phyloP scores from a whole-genome alignment of 2,113 vertebrate species.

The Eonycteris spelaea region DNA sequence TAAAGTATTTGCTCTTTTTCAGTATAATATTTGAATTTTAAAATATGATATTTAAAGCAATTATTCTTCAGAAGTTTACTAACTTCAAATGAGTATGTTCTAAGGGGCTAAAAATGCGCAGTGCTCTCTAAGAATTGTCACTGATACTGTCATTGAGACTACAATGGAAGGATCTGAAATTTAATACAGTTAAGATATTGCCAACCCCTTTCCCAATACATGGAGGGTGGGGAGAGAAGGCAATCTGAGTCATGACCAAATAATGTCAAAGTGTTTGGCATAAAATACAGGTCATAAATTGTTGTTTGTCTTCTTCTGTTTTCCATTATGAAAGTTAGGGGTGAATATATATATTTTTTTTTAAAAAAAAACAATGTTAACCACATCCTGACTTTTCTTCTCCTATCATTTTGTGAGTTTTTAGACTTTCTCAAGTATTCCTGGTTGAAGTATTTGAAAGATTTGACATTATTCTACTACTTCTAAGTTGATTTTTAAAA shows the following conservation, averaged over 20 bases:
- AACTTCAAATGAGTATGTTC: slow-evolving; percentile 50
- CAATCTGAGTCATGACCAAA: background rate
- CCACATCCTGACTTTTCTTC: background rate
- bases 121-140: background rate
- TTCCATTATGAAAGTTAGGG: background rate
- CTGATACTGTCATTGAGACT: background rate
- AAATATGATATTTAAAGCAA: slow-evolving; percentile 69
- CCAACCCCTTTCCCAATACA: background rate
- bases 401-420: background rate
- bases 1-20: slow-evolving; percentile 66
- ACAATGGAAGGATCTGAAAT: background rate
- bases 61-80: slow-evolving; percentile 61
- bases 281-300: background rate
- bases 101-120: background rate
- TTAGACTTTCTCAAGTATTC: background rate
- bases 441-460: background rate
- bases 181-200: background rate
- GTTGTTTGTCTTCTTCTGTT: background rate
- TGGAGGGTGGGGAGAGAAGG: background rate
- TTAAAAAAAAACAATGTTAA: background rate
- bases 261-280: background rate
- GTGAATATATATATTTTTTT: background rate
- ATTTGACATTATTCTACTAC: background rate
- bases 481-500: background rate
- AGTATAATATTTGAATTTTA: slow-evolving; percentile 64